Base-by-base conservation (phyloP, 2,113 vertebrate species). In the Hydrolagus affinis region DNA sequence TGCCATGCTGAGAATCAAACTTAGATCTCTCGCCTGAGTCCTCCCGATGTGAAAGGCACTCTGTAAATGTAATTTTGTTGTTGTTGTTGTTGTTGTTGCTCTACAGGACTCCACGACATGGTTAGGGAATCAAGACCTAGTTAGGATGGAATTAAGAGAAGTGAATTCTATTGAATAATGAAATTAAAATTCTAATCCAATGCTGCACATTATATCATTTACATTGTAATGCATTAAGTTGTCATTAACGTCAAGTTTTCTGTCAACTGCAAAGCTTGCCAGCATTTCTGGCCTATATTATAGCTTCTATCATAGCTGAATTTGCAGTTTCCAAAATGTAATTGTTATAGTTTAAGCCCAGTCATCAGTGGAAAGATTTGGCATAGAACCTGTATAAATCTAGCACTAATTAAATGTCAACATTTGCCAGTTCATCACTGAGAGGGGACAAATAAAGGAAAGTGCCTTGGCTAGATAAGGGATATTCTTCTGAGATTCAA, bases 301-400 rank as follows among this genome's bases (percentile, higher is more conserved):
- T 23, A 78, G 57, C 57, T 78, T 78, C 56, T 78, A 57, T 62
- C 57, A 78, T 23, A 21, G 57, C 11, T 78, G 57, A 21, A 78
- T 78, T 78, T 74, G n/a, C 75, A 78, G 56, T 44, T 62, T 78
- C 75, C 17, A 60, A 60, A 78, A 25, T 44, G 21, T 23, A 62
- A 78, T 78, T 78, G 4, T 59, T 60, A 30, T 28, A 60, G 44
- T 44, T 44, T 44, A 44, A 44, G 44, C 44, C 6, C 44, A 6
- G 21, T 59, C 44, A 59, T 76, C 19, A 78, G 57, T 78, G n/a
- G 60, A 57, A 78, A 23, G n/a, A 78, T 60, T 62, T 60, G 57
- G 57, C 44, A 59, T 56, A 60, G 75, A 4, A 62, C 56, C 75
- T 78, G 11, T 23, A 4, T 23, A 72, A 72, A 12, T 78, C 57